Evolutionary conservation across 2,888 invertebrate species (phyloP).

Genomic region (Crossocerus cetratus): DNA sequence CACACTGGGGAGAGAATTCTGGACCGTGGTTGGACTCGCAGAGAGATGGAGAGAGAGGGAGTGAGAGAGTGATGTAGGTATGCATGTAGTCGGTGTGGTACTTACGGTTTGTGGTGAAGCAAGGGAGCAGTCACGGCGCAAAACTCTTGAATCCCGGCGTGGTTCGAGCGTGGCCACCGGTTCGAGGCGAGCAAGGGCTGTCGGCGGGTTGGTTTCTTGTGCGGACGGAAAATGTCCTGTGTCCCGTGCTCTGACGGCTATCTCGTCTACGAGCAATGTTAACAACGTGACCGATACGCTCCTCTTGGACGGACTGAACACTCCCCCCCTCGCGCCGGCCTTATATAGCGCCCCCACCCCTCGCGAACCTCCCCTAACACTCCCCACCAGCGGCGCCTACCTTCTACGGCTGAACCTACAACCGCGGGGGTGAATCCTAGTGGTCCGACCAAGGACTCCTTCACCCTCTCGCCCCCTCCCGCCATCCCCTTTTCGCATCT

Average conservation of each 20-base stretch:
- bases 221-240: constrained; percentile 5
- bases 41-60: background rate
- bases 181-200: constrained; percentile 2
- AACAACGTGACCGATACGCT: constrained; percentile 72
- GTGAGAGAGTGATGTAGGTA: constrained; percentile 11
- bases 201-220: background rate
- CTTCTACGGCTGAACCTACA: constrained; percentile 54
- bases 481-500: background rate
- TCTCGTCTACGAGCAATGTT: constrained; percentile 52
- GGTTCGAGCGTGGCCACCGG: constrained; percentile 1
- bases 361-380: constrained; percentile 64
- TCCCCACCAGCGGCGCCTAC: constrained; percentile 64
- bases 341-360: constrained; percentile 77
- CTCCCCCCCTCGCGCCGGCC: constrained; percentile 74
- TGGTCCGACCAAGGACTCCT: constrained; percentile 61
- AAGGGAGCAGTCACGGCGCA: background rate
- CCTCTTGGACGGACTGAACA: constrained; percentile 75
- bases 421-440: constrained; percentile 66
- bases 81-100: constrained; percentile 23
- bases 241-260: constrained; percentile 47
- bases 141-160: constrained; percentile 45
- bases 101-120: constrained; percentile 43
- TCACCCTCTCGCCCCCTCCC: constrained; percentile 13
- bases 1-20: too few relatives aligned
- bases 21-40: constrained; percentile 16